Conservation (phyloP, 2,797 vertebrate genomes). For the Helostoma temminkii region DNA sequence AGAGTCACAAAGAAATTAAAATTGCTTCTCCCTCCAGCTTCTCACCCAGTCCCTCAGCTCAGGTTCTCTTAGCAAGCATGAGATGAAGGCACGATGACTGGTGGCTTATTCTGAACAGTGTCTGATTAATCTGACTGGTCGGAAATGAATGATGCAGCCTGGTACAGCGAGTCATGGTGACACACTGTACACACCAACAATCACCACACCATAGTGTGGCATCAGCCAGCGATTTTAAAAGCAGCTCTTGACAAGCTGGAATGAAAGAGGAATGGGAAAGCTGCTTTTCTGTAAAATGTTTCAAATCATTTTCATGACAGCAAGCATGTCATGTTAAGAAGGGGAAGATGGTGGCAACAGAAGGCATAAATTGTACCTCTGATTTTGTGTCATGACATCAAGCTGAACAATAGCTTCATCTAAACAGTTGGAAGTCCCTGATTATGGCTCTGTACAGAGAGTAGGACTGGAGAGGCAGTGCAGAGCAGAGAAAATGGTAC, state of each 20-base stretch:
- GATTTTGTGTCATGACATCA: slow-evolving; percentile 43
- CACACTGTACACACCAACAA: slow-evolving; percentile 43
- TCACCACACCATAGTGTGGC: slow-evolving; percentile 25
- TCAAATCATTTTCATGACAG: slow-evolving; percentile 34
- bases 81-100: slow-evolving; percentile 31
- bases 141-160: slow-evolving; percentile 43
- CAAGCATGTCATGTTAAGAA: slow-evolving; percentile 5
- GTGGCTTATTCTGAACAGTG: slow-evolving; percentile 37
- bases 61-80: slow-evolving; percentile 11
- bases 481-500: slow-evolving; percentile 11
- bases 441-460: slow-evolving; percentile 42
- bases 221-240: slow-evolving; percentile 61
- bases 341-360: background rate
- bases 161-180: slow-evolving; percentile 51
- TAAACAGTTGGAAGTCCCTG: slow-evolving; percentile 55
- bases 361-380: slow-evolving; percentile 2
- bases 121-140: slow-evolving; percentile 59
- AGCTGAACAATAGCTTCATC: slow-evolving; percentile 50
- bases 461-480: slow-evolving; percentile 18
- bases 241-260: slow-evolving; percentile 22
- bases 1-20: slow-evolving; percentile 38
- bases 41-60: slow-evolving; percentile 25
- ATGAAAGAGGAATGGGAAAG: slow-evolving; percentile 34
- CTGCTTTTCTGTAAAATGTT: slow-evolving; percentile 37
- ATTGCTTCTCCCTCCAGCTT: slow-evolving; percentile 33